Percentiles rank a stretch among this genome's conserved stretches.
phyloP scores from a whole-genome alignment of 2,888 invertebrate genomes.

The Morpho helenor region DNA sequence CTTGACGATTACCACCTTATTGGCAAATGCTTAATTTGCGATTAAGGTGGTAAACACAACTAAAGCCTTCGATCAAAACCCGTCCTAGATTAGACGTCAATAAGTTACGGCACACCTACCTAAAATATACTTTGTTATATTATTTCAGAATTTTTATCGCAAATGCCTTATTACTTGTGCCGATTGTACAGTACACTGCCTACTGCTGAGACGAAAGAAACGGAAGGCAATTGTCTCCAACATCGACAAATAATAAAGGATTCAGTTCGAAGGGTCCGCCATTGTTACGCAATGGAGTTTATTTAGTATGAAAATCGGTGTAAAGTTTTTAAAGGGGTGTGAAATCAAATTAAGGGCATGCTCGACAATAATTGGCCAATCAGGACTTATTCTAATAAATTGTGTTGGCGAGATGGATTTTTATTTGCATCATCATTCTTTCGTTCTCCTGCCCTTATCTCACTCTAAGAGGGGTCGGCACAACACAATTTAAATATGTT shows the following conservation, averaged over 20 bases:
- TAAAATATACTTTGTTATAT: background rate
- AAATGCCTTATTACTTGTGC: conserved; percentile 5
- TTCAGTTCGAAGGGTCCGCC: conserved; percentile 47
- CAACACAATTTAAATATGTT: too few relatives aligned
- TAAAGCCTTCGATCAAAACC: too few relatives aligned
- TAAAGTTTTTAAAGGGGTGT: conserved; percentile 41
- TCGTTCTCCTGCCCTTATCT: too few relatives aligned
- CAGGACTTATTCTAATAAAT: conserved; percentile 26
- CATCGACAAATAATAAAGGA: conserved; percentile 58
- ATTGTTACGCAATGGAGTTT: conserved; percentile 60
- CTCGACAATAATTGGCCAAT: conserved; percentile 32
- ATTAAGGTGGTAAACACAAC: background rate
- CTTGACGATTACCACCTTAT: conserved; percentile 20
- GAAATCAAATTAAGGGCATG: conserved; percentile 31
- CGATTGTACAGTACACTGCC: conserved; percentile 9
- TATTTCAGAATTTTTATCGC: conserved; percentile 1
- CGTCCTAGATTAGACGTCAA: too few relatives aligned
- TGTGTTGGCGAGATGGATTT: conserved; percentile 17
- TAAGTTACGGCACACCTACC: too few relatives aligned
- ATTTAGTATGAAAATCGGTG: conserved; percentile 60
- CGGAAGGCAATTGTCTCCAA: conserved; percentile 63
- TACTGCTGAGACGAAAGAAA: conserved; percentile 50
- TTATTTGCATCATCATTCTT: background rate
- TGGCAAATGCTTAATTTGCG: background rate
- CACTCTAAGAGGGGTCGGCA: too few relatives aligned